Base-by-base conservation (phyloP, 2,888 invertebrate genomes). In the Drosophila meridiana region DNA sequence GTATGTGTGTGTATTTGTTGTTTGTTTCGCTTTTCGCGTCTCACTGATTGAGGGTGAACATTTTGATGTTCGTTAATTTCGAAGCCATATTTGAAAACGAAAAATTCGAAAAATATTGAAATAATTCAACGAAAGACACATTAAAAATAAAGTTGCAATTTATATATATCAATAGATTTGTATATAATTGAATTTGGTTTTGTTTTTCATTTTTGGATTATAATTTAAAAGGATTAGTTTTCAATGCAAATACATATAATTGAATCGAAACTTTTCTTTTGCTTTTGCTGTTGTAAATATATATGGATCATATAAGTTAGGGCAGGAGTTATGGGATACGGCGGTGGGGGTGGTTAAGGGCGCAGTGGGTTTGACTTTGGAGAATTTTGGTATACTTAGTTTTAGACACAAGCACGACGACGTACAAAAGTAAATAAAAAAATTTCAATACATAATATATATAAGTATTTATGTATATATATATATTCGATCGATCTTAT, bases 381-480 rank as follows among this genome's bases (percentile, higher is more conserved):
- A 75, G 36, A 68, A 63, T 68, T 52, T 34, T 63, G 73, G 68
- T 73, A 79, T 87, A 81, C 76, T 85, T 87, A 82, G 74, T 87
- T 85, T 78, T 84, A 82, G 85, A 87, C 87, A 87, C 87, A 87
- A 86, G 86, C 86, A 87, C 82, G 86, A 87, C 86, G 83, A 83
- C 82, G 84, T 82, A 86, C 83, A 85, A 84, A 36, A 83, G 67
- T 78, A 82, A 86, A 83, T 72, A 26, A 38, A 85, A 78, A 76
- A 76, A 66, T 73, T 73, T 82, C 79, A 82, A 83, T 82, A 80
- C 73, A 83, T 83, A 72, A 80, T 80, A 73, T 79, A 70, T 81
- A 73, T 80, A 68, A 67, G 61, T 55, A 80, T 59, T 68, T 81
- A 73, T 82, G 62, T 69, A 59, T 47, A 78, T 60, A 75, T 56